phyloP scores from a whole-genome alignment of 1,140 invertebrate genomes.

The Streblospio benedicti region DNA sequence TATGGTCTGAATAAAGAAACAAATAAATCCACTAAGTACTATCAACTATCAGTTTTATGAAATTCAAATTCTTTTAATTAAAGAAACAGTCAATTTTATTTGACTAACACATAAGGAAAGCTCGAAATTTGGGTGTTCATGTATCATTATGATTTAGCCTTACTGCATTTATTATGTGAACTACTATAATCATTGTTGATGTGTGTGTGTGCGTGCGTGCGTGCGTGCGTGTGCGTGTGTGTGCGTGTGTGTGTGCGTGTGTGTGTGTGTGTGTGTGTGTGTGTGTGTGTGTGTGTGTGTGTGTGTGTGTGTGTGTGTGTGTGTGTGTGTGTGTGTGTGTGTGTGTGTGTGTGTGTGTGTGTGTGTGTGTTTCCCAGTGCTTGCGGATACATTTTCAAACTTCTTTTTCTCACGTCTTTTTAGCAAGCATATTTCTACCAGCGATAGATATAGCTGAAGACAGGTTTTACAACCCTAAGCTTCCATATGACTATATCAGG shows the following conservation, averaged over 20 bases:
- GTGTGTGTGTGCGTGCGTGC: not conserved
- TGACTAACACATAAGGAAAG: too few species aligned
- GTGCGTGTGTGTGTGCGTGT: not conserved
- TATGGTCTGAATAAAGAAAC: too few species aligned
- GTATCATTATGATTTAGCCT: too few species aligned
- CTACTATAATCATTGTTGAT: not conserved
- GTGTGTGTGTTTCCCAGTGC: not conserved
- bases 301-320: conserved; percentile 4
- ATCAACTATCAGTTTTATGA: too few species aligned
- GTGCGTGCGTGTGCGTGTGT: not conserved
- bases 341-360: conserved; percentile 2
- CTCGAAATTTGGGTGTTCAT: too few species aligned
- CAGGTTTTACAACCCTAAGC: not conserved
- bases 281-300: not conserved
- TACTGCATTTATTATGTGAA: too few species aligned
- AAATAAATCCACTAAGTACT: too few species aligned
- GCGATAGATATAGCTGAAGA: not conserved
- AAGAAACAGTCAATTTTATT: too few species aligned
- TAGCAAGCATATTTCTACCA: not conserved
- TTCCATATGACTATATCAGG: too few species aligned
- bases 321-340: conserved; percentile 6
- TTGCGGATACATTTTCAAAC: not conserved
- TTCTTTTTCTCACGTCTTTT: not conserved
- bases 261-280: conserved; percentile 1
- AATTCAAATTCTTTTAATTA: too few species aligned